Evolutionary conservation across 2,888 invertebrate genomes (phyloP).

Genomic region (Amblyjoppa proteus): DNA sequence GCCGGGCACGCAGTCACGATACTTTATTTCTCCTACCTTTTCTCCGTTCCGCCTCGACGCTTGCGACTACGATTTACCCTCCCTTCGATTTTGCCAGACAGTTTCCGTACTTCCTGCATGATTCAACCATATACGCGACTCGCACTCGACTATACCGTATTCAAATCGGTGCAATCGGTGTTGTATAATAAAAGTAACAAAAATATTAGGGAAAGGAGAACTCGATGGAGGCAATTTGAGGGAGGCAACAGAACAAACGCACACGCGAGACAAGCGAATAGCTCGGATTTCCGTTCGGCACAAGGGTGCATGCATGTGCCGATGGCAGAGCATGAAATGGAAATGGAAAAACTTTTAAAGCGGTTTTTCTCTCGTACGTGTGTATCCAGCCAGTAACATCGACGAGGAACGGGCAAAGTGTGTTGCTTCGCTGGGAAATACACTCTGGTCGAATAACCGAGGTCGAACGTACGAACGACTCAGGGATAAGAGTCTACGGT

Average conservation of each 20-base stretch:
- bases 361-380: conserved; percentile 58
- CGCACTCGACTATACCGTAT: conserved; percentile 1
- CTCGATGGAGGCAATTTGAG: conserved; percentile 44
- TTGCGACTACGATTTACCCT: conserved; percentile 8
- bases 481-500: not conserved
- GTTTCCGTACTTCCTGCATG: conserved; percentile 2
- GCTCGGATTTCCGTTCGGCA: conserved; percentile 70
- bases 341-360: conserved; percentile 79
- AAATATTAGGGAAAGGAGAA: not conserved
- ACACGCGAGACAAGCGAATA: conserved; percentile 50
- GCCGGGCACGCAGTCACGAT: not conserved
- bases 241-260: conserved; percentile 30
- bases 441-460: not conserved
- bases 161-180: conserved; percentile 40
- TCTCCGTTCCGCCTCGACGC: conserved; percentile 15
- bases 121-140: not conserved
- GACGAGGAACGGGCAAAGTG: conserved; percentile 32
- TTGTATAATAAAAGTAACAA: conserved; percentile 28
- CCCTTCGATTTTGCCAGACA: not conserved
- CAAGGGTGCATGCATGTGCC: conserved; percentile 19
- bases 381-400: conserved; percentile 67
- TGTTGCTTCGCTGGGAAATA: not conserved
- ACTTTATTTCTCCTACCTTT: conserved; percentile 27
- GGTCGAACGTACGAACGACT: conserved; percentile 13
- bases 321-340: conserved; percentile 53